Percentiles rank a stretch among this genome's conserved stretches.
Conservation (phyloP, 2,888 invertebrate genomes). For the Pterostichus niger region DNA sequence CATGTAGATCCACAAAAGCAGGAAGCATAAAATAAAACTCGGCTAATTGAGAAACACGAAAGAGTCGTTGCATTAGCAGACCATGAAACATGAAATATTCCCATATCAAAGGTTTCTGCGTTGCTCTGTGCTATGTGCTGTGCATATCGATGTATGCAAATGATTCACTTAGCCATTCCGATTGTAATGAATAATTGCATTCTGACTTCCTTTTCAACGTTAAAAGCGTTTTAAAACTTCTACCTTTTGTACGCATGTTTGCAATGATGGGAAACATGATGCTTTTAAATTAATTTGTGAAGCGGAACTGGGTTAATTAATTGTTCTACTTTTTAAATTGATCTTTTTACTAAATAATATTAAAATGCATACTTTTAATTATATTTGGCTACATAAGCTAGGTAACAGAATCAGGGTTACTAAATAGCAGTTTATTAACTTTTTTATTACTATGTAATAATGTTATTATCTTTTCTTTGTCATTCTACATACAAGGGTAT, state of each 20-base stretch:
- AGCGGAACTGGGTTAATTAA: too few species aligned
- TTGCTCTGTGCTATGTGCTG: neutral
- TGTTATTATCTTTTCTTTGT: too few species aligned
- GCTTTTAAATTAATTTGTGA: neutral
- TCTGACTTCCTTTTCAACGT: constrained; percentile 18
- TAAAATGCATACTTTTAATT: too few species aligned
- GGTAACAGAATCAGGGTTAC: too few species aligned
- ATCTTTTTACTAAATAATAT: too few species aligned
- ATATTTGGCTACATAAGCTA: too few species aligned
- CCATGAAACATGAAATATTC: constrained; percentile 9
- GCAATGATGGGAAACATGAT: neutral
- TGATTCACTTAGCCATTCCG: constrained; percentile 26
- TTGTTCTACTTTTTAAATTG: too few species aligned
- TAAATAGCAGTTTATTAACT: too few species aligned
- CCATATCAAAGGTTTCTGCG: neutral
- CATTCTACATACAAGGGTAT: too few species aligned
- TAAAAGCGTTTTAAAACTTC: constrained; percentile 28
- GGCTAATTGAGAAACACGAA: constrained; percentile 6
- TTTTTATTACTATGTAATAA: too few species aligned
- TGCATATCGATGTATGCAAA: constrained; percentile 45
- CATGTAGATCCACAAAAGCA: constrained; percentile 19
- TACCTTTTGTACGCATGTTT: neutral
- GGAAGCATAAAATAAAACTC: neutral
- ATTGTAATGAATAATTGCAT: constrained; percentile 46
- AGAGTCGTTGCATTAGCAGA: neutral